phyloP scores from a whole-genome alignment of 2,113 vertebrate species.

The Callaeas wilsoni region DNA sequence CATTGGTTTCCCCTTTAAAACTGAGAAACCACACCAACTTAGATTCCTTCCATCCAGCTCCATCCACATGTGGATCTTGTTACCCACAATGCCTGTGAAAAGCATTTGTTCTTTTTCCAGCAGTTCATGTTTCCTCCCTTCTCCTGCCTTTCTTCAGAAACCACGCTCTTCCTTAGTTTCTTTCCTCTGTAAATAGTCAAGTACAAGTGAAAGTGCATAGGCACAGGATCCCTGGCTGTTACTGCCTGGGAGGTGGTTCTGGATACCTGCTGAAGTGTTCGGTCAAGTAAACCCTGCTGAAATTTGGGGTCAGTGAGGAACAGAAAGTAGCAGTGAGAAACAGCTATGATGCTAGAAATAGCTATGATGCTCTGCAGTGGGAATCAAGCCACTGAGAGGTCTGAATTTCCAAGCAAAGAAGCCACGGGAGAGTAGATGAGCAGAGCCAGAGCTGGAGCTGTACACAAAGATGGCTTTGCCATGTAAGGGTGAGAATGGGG shows the following conservation, averaged over 20 bases:
- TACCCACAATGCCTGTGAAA: not conserved
- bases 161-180: not conserved
- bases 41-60: not conserved
- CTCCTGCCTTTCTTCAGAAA: not conserved
- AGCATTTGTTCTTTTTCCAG: not conserved
- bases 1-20: not conserved
- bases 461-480: not conserved
- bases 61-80: constrained; percentile 49
- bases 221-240: not conserved
- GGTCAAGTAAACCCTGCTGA: not conserved
- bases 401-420: not conserved
- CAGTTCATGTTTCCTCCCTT: constrained; percentile 15
- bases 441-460: not conserved
- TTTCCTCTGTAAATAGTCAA: not conserved
- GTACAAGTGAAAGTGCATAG: not conserved
- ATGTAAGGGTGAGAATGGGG: not conserved
- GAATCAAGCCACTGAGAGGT: not conserved
- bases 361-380: not conserved
- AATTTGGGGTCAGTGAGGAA: not conserved
- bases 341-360: not conserved
- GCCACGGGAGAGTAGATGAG: not conserved
- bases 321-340: not conserved
- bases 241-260: not conserved
- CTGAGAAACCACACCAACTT: not conserved
- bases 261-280: not conserved